Evolutionary conservation across 1,140 invertebrate species (phyloP).

Genomic region (Temnothorax longispinosus): DNA sequence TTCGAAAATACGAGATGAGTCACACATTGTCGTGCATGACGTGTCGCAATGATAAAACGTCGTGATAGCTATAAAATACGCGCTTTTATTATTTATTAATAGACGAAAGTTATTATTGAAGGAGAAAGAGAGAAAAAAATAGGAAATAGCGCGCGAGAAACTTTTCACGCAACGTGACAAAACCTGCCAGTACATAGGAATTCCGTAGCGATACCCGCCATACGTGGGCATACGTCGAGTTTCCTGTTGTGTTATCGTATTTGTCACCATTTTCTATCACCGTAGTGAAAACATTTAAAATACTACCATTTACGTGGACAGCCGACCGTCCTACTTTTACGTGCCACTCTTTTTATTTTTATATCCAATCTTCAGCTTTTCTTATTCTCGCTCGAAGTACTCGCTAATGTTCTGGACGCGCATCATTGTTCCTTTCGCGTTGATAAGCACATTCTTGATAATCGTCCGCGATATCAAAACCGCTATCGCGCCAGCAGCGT

Average conservation of each 20-base stretch:
- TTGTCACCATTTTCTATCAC: conserved; percentile 3
- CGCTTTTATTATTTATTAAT: background rate
- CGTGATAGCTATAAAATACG: background rate
- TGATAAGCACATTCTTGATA: background rate
- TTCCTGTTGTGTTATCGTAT: conserved; percentile 64
- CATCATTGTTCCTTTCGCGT: background rate
- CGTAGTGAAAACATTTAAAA: conserved; percentile 23
- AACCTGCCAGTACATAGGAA: conserved; percentile 23
- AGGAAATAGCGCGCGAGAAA: background rate
- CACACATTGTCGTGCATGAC: background rate
- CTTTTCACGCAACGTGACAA: conserved; percentile 28
- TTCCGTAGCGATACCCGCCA: conserved; percentile 41
- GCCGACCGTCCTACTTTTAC: background rate
- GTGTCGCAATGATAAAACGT: background rate
- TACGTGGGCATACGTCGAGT: conserved; percentile 57
- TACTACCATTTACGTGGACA: background rate
- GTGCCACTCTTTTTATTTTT: background rate
- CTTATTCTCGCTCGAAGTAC: background rate
- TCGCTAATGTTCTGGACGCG: background rate
- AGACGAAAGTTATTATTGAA: background rate
- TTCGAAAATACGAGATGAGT: background rate
- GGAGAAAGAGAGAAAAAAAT: background rate
- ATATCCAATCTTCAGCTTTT: no score
- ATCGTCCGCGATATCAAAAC: conserved; percentile 1
- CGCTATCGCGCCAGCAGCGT: background rate